These are phyloP conservation scores for Quadroppia sp. DNA, from an alignment of 2,888 invertebrate genomes.

Conservation along the genomic window DNA sequence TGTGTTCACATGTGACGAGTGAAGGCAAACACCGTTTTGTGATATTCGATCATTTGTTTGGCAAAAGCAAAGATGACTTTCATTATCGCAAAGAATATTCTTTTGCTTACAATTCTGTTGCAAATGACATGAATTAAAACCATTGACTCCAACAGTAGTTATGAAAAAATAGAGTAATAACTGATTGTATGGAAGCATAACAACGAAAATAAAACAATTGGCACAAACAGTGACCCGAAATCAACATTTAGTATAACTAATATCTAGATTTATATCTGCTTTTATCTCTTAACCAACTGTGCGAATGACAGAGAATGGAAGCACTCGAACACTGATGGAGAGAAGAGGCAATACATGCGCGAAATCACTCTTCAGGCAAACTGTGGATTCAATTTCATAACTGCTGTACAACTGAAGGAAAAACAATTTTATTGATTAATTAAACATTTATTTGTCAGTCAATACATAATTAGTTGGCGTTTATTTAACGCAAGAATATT, in stretches of 20 bases:
- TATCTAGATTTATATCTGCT: not conserved
- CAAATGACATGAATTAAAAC: conserved; percentile 24
- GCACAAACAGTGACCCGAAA: not conserved
- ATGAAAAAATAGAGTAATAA: not conserved
- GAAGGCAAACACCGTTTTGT: conserved; percentile 16
- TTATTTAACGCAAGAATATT: not conserved
- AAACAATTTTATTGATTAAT: conserved; percentile 18
- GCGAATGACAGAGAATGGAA: not conserved
- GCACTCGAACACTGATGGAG: not conserved
- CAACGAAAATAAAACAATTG: not conserved
- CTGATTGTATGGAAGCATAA: conserved; percentile 7
- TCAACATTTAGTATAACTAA: not conserved
- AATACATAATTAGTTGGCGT: not conserved
- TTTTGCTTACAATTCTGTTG: not conserved
- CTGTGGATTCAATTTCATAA: not conserved
- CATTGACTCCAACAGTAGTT: not conserved
- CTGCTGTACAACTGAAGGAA: not conserved
- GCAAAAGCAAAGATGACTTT: not conserved
- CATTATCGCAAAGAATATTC: not conserved
- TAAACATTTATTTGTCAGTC: not conserved
- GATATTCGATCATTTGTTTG: not conserved
- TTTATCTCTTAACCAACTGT: not conserved
- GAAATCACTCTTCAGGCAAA: not conserved
- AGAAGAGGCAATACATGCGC: not conserved
- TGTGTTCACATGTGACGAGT: not conserved